Evolutionary conservation across 2,888 invertebrate genomes (phyloP).

Genomic region (Carpatolechia fugitivella): DNA sequence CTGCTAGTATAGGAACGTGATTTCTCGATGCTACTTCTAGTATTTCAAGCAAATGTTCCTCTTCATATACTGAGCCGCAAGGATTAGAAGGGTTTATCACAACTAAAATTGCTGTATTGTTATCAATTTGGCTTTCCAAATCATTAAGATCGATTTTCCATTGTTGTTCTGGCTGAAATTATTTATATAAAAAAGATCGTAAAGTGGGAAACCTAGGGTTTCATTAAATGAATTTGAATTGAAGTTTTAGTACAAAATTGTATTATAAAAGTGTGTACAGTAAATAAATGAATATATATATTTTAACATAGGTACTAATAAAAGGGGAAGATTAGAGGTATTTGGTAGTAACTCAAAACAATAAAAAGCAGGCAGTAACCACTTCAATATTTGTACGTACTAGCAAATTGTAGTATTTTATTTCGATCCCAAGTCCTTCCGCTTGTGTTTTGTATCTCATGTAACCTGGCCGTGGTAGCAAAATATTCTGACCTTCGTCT

Average conservation of each 20-base stretch:
- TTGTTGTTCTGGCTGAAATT: constrained; percentile 84
- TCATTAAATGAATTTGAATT: too few species aligned
- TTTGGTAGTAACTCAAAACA: too few species aligned
- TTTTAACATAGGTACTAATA: too few species aligned
- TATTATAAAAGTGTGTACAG: too few species aligned
- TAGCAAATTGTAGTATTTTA: constrained; percentile 86
- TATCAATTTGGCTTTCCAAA: constrained; percentile 93
- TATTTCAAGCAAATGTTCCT: constrained; percentile 89
- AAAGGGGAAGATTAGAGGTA: too few species aligned
- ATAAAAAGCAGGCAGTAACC: too few species aligned
- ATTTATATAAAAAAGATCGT: constrained; percentile 4
- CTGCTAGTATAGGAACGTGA: constrained; percentile 95
- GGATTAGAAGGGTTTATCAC: constrained; percentile 99
- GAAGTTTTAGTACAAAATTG: too few species aligned
- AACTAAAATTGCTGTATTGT: constrained; percentile 92
- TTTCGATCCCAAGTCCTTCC: constrained; percentile 88
- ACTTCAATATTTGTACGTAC: too few species aligned
- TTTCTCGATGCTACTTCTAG: constrained; percentile 88
- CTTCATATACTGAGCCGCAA: constrained; percentile 95
- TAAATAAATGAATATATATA: too few species aligned
- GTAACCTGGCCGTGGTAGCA: constrained; percentile 96
- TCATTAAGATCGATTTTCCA: constrained; percentile 96
- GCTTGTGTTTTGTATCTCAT: constrained; percentile 94
- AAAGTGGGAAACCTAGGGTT: too few species aligned
- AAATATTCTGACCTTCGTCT: constrained; percentile 93